Percentiles rank a stretch among this genome's conserved stretches.
phyloP scores from a whole-genome alignment of 1,140 invertebrate species.

The Aphidius ervi region DNA sequence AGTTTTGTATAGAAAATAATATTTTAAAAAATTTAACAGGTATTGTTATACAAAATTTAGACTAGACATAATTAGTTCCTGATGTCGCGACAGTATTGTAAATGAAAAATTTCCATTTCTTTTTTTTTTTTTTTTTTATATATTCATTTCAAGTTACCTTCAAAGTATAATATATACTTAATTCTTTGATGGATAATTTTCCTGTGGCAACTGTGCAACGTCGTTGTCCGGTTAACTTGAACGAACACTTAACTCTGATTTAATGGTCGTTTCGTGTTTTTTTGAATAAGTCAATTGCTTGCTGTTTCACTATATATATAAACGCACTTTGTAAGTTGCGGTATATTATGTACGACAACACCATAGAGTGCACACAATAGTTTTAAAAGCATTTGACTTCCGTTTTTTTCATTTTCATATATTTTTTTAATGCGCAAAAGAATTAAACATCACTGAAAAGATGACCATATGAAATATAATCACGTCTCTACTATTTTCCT shows the following conservation, averaged over 20 bases:
- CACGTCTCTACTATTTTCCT: neutral
- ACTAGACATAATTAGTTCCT: too few species aligned
- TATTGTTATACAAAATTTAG: too few species aligned
- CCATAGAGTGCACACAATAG: constrained; percentile 18
- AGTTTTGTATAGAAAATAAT: too few species aligned
- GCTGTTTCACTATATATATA: too few species aligned
- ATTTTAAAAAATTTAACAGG: too few species aligned
- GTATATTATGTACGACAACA: neutral
- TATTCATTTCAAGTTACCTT: too few species aligned
- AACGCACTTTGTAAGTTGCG: too few species aligned
- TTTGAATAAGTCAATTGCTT: constrained; percentile 22
- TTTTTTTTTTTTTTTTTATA: too few species aligned
- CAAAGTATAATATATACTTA: neutral
- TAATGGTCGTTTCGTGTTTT: constrained; percentile 27
- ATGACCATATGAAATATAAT: neutral
- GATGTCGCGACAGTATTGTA: too few species aligned
- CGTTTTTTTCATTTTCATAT: neutral
- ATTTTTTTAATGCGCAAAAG: constrained; percentile 5
- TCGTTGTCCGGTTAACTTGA: neutral
- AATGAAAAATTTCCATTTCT: too few species aligned
- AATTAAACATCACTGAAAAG: constrained; percentile 1
- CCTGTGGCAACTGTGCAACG: constrained; percentile 7
- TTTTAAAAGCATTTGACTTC: constrained; percentile 24
- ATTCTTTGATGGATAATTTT: constrained; percentile 11
- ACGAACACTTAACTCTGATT: constrained; percentile 15